Base-by-base conservation (phyloP, 2,113 vertebrate species). In the Melospiza georgiana region DNA sequence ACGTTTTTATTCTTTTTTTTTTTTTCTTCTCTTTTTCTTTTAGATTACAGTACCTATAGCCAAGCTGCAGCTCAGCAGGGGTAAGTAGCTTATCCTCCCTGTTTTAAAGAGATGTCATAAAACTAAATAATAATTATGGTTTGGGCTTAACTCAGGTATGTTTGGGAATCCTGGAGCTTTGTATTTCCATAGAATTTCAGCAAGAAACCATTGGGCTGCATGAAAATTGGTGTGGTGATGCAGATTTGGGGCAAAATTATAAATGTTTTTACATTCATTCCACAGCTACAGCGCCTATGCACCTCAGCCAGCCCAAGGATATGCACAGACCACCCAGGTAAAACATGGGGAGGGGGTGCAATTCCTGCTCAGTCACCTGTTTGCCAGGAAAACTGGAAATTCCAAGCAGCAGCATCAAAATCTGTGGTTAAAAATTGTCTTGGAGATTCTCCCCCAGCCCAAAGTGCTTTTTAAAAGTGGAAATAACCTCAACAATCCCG, bases 1-100 rank as follows among this genome's bases (percentile, higher is more conserved):
- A 89, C 6, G 2, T 61, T 69, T 62, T 48, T 75, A 52, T 18
- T n/a, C 7, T 11, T 68, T 23, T 58, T 35, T 23, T 58, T 35
- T 35, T 23, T 58, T 27, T 58, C 18, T 57, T 25, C 73, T 22
- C 51, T 57, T 83, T 74, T 81, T 41, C 90, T 94, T 91, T 17
- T 93, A 99, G 99, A 99, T 98, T 99, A 99, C 92, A 99, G 98
- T 97, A 99, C 99, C 95, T 99, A 99, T 96, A 99, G 84, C 91
- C 99, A 99, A 97, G 98, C 98, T 96, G 98, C 98, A 94, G 98
- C 98, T 82, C 99, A 99, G 96, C 99, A 99, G 96, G 99, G 99
- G 99, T 99, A 97, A 98, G 99, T 98, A 85, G 83, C 87, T 91
- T 63, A 35, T 65, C 43, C 69, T 80, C 54, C 57, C 11, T 37